phyloP scores from a whole-genome alignment of 2,797 vertebrate species.

The Euphonia xanthogaster region DNA sequence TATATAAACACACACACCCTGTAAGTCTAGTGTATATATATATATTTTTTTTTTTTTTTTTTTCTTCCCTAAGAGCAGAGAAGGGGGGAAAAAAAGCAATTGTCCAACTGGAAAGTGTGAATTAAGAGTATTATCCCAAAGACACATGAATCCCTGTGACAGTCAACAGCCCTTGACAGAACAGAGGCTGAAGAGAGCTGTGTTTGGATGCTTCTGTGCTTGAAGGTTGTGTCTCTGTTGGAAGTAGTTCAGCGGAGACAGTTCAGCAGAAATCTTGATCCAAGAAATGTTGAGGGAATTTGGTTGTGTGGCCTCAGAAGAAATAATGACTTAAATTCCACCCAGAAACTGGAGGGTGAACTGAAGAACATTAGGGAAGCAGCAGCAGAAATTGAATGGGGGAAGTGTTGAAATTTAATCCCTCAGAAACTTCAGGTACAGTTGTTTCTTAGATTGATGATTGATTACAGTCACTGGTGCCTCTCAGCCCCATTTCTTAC shows the following conservation, averaged over 20 bases:
- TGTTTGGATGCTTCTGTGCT: background rate
- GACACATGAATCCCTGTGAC: background rate
- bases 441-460: background rate
- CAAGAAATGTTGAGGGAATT: background rate
- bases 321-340: background rate
- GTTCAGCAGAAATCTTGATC: background rate
- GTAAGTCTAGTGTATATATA: background rate
- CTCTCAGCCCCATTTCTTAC: background rate
- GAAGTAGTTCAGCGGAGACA: background rate
- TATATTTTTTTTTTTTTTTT: background rate
- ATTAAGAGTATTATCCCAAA: background rate
- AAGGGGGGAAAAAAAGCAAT: rapidly evolving
- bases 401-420: background rate
- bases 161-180: background rate
- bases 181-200: background rate
- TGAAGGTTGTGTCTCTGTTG: background rate
- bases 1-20: background rate
- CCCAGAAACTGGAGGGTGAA: background rate
- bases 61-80: background rate
- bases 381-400: background rate
- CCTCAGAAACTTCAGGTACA: background rate
- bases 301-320: background rate
- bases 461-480: background rate
- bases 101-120: background rate
- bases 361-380: background rate